Base-by-base conservation (phyloP, 2,113 vertebrate genomes). In the Cavia aperea region DNA sequence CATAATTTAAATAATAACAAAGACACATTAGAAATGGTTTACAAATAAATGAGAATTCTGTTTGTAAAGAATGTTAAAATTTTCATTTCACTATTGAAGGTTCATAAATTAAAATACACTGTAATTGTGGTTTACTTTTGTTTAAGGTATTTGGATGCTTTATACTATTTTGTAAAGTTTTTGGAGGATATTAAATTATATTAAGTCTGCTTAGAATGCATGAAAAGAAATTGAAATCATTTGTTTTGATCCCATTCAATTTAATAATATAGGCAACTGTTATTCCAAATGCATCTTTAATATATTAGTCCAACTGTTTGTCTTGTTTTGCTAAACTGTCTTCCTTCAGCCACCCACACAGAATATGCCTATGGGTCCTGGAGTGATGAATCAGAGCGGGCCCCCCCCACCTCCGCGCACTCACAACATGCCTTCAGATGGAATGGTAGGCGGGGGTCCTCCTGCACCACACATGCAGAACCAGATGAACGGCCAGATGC, bases 401-500 rank as follows among this genome's bases (percentile, higher is more conserved):
- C 98, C 98, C 96, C 98, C 98, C 88, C 99, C 99, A 95, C 98
- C 99, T 43, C 98, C 99, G n/a, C 99, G 99, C 73, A 97, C 98
- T 66, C 99, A 99, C 98, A 99, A 96, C 98, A 98, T 99, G 98
- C 98, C 99, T 97, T 98, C 99, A 96, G 99, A 99, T 96, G 98
- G 98, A 91, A 99, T 99, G 98, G 99, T 98, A 97, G 99, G 98
- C 94, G 98, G 98, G 95, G 99, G 98, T 96, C 99, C 99, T 96
- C 98, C 99, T 96, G 98, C 98, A 85, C 98, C 99, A 93, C 99
- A 99, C 98, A 99, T 99, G 98, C 99, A 99, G 98, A 99, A 97
- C 98, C 99, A 99, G 98, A 99, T 99, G 99, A 99, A 99, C 97
- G 99, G 99, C 97, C 99, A 99, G 98, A 99, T 99, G 98, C 99